Percentiles rank a stretch among this genome's conserved stretches.
Evolutionary conservation across 2,797 vertebrate genomes (phyloP).

Genomic region (Notolabrus celidotus): DNA sequence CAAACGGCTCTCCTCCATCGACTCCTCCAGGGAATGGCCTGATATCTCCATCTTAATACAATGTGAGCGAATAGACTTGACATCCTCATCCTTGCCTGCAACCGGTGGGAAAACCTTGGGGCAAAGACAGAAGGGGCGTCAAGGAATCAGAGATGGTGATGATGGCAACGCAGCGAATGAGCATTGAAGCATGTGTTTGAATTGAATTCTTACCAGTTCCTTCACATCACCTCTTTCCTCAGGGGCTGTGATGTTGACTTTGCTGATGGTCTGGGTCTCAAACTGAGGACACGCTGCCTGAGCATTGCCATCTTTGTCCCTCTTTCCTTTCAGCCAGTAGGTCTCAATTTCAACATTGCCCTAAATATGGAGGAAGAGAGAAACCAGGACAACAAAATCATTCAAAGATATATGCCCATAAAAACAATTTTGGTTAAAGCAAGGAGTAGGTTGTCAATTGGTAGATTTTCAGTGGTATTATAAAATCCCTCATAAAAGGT

Average conservation of each 20-base stretch:
- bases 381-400: not conserved
- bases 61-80: conserved; percentile 79
- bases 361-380: conserved; percentile 41
- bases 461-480: conserved; percentile 24
- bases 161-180: conserved; percentile 30
- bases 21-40: conserved; percentile 78
- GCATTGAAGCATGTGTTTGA: conserved; percentile 12
- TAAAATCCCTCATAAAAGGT: conserved; percentile 42
- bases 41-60: conserved; percentile 81
- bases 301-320: conserved; percentile 84
- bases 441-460: conserved; percentile 18
- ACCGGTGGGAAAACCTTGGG: conserved; percentile 76
- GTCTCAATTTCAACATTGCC: conserved; percentile 87
- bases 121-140: conserved; percentile 12
- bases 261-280: conserved; percentile 82
- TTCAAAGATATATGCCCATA: not conserved
- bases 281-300: conserved; percentile 85
- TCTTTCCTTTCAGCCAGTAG: conserved; percentile 85
- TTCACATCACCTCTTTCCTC: conserved; percentile 70
- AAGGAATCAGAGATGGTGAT: conserved; percentile 17
- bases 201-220: conserved; percentile 64
- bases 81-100: conserved; percentile 72
- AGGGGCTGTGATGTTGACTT: conserved; percentile 67
- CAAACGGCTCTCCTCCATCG: conserved; percentile 69
- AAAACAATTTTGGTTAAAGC: not conserved